Conservation (phyloP, 2,113 vertebrate genomes). For the Pitta sordida region DNA sequence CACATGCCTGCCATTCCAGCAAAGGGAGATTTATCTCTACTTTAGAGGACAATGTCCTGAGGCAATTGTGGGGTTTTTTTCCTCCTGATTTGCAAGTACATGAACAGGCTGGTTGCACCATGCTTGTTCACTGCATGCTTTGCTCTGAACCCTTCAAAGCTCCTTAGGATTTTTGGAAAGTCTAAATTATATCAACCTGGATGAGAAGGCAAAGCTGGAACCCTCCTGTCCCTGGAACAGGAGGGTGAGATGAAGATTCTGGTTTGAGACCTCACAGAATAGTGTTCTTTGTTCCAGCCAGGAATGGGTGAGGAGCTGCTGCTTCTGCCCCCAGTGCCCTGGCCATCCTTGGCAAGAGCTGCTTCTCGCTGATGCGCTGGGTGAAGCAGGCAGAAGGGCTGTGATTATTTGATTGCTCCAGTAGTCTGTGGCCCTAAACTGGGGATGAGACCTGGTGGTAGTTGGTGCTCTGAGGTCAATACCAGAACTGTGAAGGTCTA, state of each 20-base stretch:
- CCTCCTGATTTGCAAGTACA: neutral
- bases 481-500: neutral
- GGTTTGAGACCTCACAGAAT: neutral
- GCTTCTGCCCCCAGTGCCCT: neutral
- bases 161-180: neutral
- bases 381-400: neutral
- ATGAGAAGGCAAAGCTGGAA: neutral
- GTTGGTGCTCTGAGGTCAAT: neutral
- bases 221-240: neutral
- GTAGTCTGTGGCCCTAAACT: neutral
- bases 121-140: neutral
- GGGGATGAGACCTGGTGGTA: neutral
- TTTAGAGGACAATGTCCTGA: neutral
- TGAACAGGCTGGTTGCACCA: neutral
- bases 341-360: neutral
- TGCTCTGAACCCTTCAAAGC: neutral
- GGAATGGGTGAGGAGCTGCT: neutral
- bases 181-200: neutral
- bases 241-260: neutral
- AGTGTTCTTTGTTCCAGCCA: neutral
- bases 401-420: neutral
- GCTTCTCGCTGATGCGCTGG: neutral
- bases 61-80: accelerated
- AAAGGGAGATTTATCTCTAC: neutral
- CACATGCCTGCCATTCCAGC: neutral